Evolutionary conservation across 2,888 invertebrate genomes (phyloP).

Genomic region (Acholoe squamosa): DNA sequence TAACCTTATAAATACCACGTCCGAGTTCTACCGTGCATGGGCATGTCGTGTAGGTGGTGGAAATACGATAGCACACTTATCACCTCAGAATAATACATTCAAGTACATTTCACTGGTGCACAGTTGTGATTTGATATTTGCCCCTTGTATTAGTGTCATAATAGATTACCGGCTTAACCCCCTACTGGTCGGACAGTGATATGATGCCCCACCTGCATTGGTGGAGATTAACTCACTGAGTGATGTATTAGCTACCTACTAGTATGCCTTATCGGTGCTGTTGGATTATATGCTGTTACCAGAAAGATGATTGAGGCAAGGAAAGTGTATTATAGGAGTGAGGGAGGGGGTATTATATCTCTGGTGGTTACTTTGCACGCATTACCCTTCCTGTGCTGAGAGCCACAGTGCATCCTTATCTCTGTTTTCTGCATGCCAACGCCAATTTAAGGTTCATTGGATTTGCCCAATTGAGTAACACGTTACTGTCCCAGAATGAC

Average conservation of each 20-base stretch:
- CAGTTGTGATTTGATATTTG: neutral
- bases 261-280: neutral
- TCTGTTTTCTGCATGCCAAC: too few species aligned
- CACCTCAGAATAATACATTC: neutral
- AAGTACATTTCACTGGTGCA: neutral
- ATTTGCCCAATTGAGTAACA: too few species aligned
- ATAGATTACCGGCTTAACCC: neutral
- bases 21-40: too few species aligned
- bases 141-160: slow-evolving; percentile 12
- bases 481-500: too few species aligned
- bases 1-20: too few species aligned
- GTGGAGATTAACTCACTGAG: slow-evolving; percentile 2
- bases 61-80: neutral
- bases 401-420: too few species aligned
- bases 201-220: neutral
- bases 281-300: slow-evolving; percentile 2
- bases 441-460: too few species aligned
- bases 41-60: neutral
- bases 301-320: neutral
- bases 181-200: neutral
- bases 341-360: neutral
- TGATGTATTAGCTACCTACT: neutral
- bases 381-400: neutral
- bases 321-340: neutral
- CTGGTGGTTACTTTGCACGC: neutral